Base-by-base conservation (phyloP, 2,113 vertebrate genomes). In the Notarius lentiginosus region DNA sequence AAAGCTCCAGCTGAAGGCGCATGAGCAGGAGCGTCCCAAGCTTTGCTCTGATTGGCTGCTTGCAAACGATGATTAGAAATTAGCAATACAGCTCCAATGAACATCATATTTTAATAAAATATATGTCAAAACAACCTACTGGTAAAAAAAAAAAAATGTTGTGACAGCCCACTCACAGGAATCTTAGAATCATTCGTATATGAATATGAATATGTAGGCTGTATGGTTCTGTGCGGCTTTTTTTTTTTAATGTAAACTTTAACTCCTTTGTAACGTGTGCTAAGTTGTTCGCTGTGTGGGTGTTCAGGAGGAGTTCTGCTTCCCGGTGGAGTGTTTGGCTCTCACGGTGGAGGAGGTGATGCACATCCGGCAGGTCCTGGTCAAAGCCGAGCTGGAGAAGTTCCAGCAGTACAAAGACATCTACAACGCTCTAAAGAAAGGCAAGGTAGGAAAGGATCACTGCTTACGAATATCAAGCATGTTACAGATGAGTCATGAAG, bases 341-440 rank as follows among this genome's bases (percentile, higher is more conserved):
- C 96, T 99, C 84, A 99, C 98, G 0, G 98, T 99, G 90, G 97
- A 99, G 91, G 98, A 99, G 91, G 98, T 99, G 90, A 99, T 99
- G 98, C 98, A 99, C 91, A 99, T 99, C 92, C 96, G 98, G 84
- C 98, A 99, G 93, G 98, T 99, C 90, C 94, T 99, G 91, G 98
- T 99, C 84, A 99, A 99, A 89, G 98, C 98, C 0, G 98, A 99
- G 91, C 95, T 99, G 93, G 98, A 99, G 93, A 99, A 99, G 92
- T 99, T 98, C 92, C 98, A 99, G 92, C 98, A 99, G 73, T 99
- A 98, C 88, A 98, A 97, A 94, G 98, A 99, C 7, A 87, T 99
- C 93, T 99, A 99, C 94, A 97, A 94, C 1, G 98, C 98, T n/a
- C 95, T 99, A 93, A 99, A 99, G 93, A 99, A 99, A 94, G 98